Conservation (phyloP, 2,113 vertebrate species). For the Chitala chitala region DNA sequence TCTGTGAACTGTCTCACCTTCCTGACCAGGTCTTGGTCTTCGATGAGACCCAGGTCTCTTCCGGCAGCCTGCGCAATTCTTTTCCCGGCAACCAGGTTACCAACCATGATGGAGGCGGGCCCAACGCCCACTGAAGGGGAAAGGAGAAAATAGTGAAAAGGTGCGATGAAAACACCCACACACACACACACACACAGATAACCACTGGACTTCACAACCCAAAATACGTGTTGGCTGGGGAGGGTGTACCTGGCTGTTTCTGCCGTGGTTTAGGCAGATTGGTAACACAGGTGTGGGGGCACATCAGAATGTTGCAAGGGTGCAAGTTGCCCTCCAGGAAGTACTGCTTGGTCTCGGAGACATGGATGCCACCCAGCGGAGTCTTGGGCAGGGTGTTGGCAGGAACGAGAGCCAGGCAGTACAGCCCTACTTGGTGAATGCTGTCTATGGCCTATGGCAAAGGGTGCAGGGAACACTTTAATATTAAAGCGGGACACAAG, state of each 20-base stretch:
- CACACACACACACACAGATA: conserved; percentile 14
- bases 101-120: conserved; percentile 94
- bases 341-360: conserved; percentile 91
- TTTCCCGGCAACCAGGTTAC: conserved; percentile 96
- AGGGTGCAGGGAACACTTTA: too few relatives aligned
- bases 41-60: conserved; percentile 88
- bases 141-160: conserved; percentile 6
- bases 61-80: conserved; percentile 94
- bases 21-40: conserved; percentile 89
- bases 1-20: conserved; percentile 68
- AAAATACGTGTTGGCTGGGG: neutral
- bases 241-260: conserved; percentile 67
- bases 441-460: conserved; percentile 85
- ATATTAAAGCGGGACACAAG: too few relatives aligned
- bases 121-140: conserved; percentile 79
- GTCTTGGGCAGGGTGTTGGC: conserved; percentile 97
- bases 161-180: neutral
- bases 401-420: conserved; percentile 91
- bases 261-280: conserved; percentile 95
- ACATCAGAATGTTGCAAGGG: conserved; percentile 97
- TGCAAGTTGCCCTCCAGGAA: conserved; percentile 92
- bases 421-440: conserved; percentile 95
- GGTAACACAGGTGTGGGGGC: conserved; percentile 94
- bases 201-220: neutral
- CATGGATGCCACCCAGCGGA: conserved; percentile 89